Conservation (phyloP, 2,113 vertebrate species). For the Isurus oxyrinchus region DNA sequence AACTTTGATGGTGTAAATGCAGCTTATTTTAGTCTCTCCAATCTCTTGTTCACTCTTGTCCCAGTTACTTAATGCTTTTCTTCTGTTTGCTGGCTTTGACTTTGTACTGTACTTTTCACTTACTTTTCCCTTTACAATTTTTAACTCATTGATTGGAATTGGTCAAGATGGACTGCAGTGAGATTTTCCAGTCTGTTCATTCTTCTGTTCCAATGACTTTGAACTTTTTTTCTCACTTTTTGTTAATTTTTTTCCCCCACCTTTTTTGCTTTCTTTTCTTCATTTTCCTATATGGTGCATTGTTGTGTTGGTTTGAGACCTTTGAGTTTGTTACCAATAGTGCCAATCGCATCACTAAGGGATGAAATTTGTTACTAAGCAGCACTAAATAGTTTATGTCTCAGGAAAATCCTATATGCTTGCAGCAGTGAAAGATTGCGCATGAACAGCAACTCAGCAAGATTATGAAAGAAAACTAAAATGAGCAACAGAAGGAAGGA, state of each 20-base stretch:
- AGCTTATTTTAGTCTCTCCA: background rate
- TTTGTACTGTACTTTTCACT: background rate
- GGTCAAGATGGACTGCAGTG: background rate
- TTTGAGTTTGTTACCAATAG: background rate
- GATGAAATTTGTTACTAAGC: background rate
- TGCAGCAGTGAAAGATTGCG: background rate
- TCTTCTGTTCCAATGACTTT: background rate
- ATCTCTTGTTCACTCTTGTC: background rate
- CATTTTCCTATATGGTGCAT: background rate
- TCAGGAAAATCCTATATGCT: background rate
- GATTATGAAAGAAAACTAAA: background rate
- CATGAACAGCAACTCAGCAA: background rate
- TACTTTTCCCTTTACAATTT: background rate
- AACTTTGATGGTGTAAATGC: background rate
- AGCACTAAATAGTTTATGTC: background rate
- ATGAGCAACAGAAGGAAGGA: background rate
- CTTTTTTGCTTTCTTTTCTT: background rate
- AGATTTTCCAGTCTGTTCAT: background rate
- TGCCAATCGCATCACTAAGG: background rate
- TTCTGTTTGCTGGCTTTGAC: background rate
- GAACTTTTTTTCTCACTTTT: background rate
- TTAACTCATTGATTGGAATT: background rate
- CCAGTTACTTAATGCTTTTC: no score
- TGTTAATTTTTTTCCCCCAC: background rate
- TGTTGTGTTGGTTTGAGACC: background rate